Conservation (phyloP, 30 jellyfish, hydroid and myxozoan species). For the Aurelia coerulea region DNA sequence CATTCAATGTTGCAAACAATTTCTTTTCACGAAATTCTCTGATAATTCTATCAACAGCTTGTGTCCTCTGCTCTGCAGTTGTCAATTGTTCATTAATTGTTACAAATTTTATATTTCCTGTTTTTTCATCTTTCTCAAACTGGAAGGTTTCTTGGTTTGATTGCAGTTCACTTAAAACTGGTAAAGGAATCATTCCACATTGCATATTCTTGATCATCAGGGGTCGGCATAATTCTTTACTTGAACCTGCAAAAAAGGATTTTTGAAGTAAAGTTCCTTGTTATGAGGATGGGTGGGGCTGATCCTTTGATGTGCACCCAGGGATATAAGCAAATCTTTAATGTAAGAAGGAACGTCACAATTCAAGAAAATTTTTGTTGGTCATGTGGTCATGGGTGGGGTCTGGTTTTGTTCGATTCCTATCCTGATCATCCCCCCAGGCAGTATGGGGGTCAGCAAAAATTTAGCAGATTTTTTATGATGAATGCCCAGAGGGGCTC, state of each 20-base stretch:
- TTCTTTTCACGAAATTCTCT: constrained; percentile 64
- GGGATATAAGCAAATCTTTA: too few species aligned
- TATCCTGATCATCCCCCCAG: too few species aligned
- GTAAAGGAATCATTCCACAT: constrained; percentile 73
- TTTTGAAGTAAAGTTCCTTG: too few species aligned
- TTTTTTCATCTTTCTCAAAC: constrained; percentile 65
- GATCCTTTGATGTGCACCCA: too few species aligned
- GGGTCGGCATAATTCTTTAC: constrained; percentile 78
- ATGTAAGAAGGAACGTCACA: too few species aligned
- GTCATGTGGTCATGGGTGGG: too few species aligned
- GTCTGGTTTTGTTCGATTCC: too few species aligned
- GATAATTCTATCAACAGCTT: constrained; percentile 54
- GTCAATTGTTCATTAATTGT: constrained; percentile 46
- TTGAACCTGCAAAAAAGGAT: constrained; percentile 47
- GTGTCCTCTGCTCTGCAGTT: constrained; percentile 57
- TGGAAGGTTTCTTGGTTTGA: constrained; percentile 53
- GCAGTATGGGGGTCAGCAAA: too few species aligned
- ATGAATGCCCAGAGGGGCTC: too few species aligned
- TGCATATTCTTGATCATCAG: constrained; percentile 57
- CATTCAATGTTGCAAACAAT: constrained; percentile 60
- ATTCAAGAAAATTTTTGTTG: too few species aligned
- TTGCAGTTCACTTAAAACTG: constrained; percentile 60
- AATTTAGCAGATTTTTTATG: too few species aligned
- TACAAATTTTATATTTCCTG: constrained; percentile 61
- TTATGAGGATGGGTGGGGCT: too few species aligned